These are phyloP conservation scores for Oreotragus oreotragus DNA, from an alignment of 2,113 vertebrate species.

Conservation along the genomic window DNA sequence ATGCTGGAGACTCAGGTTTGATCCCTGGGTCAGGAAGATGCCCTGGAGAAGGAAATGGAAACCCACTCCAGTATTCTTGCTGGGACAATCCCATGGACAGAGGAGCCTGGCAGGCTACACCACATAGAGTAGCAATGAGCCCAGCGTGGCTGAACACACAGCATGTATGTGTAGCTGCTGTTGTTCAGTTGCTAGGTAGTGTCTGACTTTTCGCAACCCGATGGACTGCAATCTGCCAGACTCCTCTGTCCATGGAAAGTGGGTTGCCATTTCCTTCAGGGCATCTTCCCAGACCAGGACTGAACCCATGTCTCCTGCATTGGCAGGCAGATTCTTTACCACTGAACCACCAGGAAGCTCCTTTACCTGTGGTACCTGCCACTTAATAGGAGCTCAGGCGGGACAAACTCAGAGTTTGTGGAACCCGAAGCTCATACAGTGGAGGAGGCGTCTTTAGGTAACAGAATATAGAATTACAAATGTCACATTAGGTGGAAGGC, in stretches of 20 bases:
- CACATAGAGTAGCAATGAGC: fast-evolving
- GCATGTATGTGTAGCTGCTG: not conserved
- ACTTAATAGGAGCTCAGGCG: not conserved
- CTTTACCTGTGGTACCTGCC: not conserved
- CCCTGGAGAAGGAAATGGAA: not conserved
- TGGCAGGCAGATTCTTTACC: not conserved
- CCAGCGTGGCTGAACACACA: not conserved
- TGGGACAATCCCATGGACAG: not conserved
- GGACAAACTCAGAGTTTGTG: not conserved
- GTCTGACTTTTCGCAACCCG: not conserved
- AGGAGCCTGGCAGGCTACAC: not conserved
- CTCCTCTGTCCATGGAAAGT: not conserved
- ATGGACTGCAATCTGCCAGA: not conserved
- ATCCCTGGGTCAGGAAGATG: not conserved
- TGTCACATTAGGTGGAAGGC: not conserved
- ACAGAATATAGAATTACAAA: not conserved
- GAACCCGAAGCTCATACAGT: not conserved
- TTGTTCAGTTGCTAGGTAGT: not conserved
- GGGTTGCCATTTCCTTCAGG: not conserved
- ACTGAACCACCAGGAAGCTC: not conserved
- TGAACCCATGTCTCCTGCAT: not conserved
- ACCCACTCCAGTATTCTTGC: not conserved
- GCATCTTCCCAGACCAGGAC: not conserved
- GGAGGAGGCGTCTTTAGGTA: not conserved
- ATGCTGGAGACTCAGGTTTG: not conserved